Evolutionary conservation across 2,797 vertebrate species (phyloP).

Genomic region (Spheniscus humboldti): DNA sequence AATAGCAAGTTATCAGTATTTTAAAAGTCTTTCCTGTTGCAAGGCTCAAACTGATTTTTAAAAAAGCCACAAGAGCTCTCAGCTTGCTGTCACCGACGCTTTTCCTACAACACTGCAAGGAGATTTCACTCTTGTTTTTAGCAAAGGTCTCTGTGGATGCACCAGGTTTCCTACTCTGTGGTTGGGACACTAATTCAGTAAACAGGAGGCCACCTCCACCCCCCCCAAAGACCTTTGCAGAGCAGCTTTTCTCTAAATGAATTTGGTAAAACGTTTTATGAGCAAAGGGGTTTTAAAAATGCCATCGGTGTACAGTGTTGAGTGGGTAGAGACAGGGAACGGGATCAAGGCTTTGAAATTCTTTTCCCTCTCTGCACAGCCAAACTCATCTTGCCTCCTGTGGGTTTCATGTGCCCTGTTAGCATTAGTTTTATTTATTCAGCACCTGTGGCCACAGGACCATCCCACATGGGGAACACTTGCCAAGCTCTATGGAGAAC

Average conservation of each 20-base stretch:
- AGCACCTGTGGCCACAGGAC: background rate
- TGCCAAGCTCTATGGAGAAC: fast-evolving
- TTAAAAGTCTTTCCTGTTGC: conserved; percentile 58
- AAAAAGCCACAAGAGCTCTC: conserved; percentile 15
- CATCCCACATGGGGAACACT: background rate
- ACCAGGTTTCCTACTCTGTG: background rate
- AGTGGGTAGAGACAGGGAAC: background rate
- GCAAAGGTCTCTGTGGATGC: background rate
- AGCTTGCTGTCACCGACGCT: conserved; percentile 36
- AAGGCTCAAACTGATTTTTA: conserved; percentile 55
- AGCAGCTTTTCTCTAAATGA: background rate
- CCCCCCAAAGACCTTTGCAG: background rate
- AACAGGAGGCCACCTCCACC: background rate
- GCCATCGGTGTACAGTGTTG: background rate
- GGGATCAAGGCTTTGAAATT: background rate
- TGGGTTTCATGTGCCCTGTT: background rate
- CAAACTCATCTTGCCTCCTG: background rate
- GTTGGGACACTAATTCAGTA: background rate
- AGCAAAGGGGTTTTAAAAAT: background rate
- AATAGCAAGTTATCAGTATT: conserved; percentile 73
- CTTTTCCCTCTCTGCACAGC: background rate
- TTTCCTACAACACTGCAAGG: conserved; percentile 25
- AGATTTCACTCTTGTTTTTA: background rate
- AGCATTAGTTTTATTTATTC: background rate
- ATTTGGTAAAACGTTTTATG: background rate